phyloP scores from a whole-genome alignment of 2,113 vertebrate species.

The Clupea harengus region DNA sequence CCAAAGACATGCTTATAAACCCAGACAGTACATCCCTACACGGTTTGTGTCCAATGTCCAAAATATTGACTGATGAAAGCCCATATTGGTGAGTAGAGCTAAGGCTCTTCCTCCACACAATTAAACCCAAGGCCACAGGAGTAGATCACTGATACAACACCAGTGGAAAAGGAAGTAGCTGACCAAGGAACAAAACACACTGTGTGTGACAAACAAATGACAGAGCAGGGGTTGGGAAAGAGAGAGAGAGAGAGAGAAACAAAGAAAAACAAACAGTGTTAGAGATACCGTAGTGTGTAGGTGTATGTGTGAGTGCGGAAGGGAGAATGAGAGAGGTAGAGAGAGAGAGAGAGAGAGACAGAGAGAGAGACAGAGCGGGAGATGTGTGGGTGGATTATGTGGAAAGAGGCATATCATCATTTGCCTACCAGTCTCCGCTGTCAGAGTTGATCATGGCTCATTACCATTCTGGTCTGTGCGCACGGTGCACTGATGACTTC shows the following conservation, averaged over 20 bases:
- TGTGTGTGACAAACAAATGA: constrained; percentile 1
- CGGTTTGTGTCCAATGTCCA: neutral
- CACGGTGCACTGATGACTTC: constrained; percentile 53
- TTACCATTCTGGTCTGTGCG: constrained; percentile 51
- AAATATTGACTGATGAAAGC: neutral
- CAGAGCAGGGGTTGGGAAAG: neutral
- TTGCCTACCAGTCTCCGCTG: constrained; percentile 27
- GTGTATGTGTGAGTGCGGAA: neutral
- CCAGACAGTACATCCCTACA: neutral
- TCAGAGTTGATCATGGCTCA: constrained; percentile 40
- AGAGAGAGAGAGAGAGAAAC: neutral
- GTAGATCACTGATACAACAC: neutral
- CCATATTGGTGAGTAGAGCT: neutral
- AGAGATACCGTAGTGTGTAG: neutral
- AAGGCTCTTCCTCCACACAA: neutral
- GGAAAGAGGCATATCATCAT: constrained; percentile 38
- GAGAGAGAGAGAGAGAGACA: neutral
- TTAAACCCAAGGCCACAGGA: neutral
- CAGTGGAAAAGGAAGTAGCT: neutral
- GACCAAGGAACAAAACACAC: neutral
- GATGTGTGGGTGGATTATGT: neutral
- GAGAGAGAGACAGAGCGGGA: neutral
- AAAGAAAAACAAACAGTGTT: neutral
- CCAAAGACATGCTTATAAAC: neutral
- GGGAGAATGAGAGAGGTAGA: neutral